Percentiles rank a stretch among this genome's conserved stretches.
phyloP scores from a whole-genome alignment of 2,797 vertebrate species.

The Dallia pectoralis region DNA sequence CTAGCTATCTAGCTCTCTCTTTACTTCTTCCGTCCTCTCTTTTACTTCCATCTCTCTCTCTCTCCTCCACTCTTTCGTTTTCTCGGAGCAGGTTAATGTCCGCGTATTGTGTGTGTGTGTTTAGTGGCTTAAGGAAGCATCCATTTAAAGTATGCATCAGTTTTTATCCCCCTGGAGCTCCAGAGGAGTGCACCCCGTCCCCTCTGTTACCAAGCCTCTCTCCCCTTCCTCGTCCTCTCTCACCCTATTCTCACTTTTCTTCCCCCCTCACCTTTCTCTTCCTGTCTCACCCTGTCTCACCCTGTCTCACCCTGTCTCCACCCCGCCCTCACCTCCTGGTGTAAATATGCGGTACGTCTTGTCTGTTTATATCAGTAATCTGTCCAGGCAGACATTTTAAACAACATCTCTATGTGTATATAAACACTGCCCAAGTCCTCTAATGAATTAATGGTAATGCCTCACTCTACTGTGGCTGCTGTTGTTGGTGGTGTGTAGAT shows the following conservation, averaged over 20 bases:
- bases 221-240: constrained; percentile 8
- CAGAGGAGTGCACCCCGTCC: constrained; percentile 28
- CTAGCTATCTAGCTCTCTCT: constrained; percentile 40
- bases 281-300: constrained; percentile 1
- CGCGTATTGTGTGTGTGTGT: constrained; percentile 5
- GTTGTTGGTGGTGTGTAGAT: constrained; percentile 32
- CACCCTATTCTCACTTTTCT: constrained; percentile 14
- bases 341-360: constrained; percentile 74
- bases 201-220: neutral
- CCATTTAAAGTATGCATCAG: constrained; percentile 42
- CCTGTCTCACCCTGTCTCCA: neutral
- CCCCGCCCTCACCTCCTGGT: constrained; percentile 43
- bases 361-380: constrained; percentile 78
- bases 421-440: constrained; percentile 76
- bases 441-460: constrained; percentile 84
- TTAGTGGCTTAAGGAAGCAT: constrained; percentile 14
- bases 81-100: neutral
- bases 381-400: constrained; percentile 79
- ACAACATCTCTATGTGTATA: constrained; percentile 79
- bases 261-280: constrained; percentile 4
- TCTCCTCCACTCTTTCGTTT: neutral
- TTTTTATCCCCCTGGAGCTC: constrained; percentile 25
- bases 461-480: constrained; percentile 63
- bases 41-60: too few relatives aligned
- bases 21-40: too few relatives aligned